phyloP scores from a whole-genome alignment of 1,140 invertebrate genomes.

The Chelonus insularis region DNA sequence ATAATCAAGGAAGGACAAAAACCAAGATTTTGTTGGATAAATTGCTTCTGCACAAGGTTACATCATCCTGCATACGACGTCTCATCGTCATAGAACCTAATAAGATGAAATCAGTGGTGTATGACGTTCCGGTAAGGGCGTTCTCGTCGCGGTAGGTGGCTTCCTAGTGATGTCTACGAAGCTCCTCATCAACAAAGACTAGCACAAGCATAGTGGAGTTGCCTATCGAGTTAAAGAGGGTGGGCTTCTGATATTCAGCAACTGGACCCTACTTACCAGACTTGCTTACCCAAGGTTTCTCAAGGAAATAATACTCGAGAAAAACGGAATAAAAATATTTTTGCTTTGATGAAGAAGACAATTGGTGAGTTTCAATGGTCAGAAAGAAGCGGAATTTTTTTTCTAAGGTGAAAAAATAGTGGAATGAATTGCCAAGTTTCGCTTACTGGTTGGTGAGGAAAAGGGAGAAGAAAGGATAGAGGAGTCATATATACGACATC shows the following conservation, averaged over 20 bases:
- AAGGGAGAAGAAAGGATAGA: conserved; percentile 18
- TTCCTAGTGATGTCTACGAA: no score
- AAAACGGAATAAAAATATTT: no score
- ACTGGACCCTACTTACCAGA: no score
- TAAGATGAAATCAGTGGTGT: conserved; percentile 58
- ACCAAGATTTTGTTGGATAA: conserved; percentile 32
- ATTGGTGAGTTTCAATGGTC: conserved; percentile 10
- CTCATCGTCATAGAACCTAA: conserved; percentile 49
- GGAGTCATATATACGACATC: conserved; percentile 43
- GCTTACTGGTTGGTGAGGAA: conserved; percentile 37
- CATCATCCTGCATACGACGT: conserved; percentile 56
- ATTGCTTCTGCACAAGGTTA: not conserved
- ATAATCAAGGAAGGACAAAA: conserved; percentile 21
- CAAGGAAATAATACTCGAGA: no score
- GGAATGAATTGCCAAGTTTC: conserved; percentile 31
- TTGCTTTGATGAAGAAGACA: conserved; percentile 13
- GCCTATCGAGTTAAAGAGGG: no score
- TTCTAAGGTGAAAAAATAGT: conserved; percentile 11
- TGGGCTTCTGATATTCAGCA: no score
- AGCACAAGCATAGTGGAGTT: no score
- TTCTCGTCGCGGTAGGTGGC: no score
- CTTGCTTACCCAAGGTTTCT: no score
- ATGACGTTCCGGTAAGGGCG: no score
- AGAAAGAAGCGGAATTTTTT: not conserved
- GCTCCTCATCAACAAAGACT: no score